phyloP scores from a whole-genome alignment of 2,888 invertebrate genomes.

The Microctonus hyperodae region DNA sequence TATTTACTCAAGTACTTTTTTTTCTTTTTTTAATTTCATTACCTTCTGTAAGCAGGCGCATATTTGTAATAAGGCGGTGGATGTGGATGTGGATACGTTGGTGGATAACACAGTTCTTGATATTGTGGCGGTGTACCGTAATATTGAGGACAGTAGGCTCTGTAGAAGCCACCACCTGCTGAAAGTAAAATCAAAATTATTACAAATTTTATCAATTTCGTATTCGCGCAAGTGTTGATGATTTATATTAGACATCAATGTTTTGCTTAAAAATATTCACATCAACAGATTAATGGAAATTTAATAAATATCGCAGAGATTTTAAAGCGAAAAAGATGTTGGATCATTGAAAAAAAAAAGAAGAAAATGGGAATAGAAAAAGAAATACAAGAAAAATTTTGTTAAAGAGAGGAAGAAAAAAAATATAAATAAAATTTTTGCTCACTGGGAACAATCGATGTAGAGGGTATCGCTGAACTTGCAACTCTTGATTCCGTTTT shows the following conservation, averaged over 20 bases:
- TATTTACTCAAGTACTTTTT: too few species aligned
- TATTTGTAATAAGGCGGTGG: constrained; percentile 62
- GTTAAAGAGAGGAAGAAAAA: neutral
- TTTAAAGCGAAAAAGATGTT: constrained; percentile 2
- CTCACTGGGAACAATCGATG: constrained; percentile 34
- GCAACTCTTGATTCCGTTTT: constrained; percentile 34
- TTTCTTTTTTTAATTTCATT: constrained; percentile 30
- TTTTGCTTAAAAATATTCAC: too few species aligned
- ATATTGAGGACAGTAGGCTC: constrained; percentile 64
- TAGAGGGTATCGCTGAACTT: constrained; percentile 32
- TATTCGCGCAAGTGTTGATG: neutral
- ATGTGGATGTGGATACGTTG: constrained; percentile 61
- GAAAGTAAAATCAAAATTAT: constrained; percentile 38
- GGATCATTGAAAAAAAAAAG: neutral
- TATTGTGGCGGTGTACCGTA: constrained; percentile 64
- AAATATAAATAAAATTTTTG: constrained; percentile 22
- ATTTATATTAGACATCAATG: constrained; percentile 1
- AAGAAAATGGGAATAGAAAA: constrained; percentile 12
- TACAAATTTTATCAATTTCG: too few species aligned
- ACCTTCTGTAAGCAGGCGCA: constrained; percentile 60
- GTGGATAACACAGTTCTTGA: constrained; percentile 66
- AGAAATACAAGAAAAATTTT: neutral
- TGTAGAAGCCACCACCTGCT: constrained; percentile 60
- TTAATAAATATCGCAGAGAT: neutral
- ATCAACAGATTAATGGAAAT: constrained; percentile 3